Evolutionary conservation across 2,888 invertebrate species (phyloP).

Genomic region (Trachelus troglodyta): DNA sequence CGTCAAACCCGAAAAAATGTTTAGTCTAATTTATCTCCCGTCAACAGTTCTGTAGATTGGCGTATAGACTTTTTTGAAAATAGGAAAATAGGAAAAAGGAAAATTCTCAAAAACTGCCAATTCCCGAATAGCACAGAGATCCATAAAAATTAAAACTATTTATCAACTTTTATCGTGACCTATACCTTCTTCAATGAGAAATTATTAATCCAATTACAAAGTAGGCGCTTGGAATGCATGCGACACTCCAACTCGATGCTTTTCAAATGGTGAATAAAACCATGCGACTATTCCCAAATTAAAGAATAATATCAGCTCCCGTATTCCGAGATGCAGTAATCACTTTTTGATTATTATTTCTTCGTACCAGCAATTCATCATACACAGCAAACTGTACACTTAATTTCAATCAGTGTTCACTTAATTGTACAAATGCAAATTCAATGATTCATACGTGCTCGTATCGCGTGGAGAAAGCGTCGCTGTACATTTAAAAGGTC

Average conservation of each 20-base stretch:
- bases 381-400: background rate
- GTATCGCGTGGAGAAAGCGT: background rate
- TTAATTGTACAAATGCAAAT: background rate
- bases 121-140: background rate
- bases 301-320: background rate
- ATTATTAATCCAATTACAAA: no score
- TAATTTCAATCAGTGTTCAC: background rate
- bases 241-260: no score
- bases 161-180: background rate
- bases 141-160: background rate
- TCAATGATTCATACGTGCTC: background rate
- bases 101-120: background rate
- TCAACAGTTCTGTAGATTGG: background rate
- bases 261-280: no score
- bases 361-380: background rate
- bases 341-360: no score
- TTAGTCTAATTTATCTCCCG: background rate
- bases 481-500: background rate
- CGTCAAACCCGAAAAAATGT: background rate
- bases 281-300: background rate
- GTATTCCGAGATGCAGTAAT: background rate
- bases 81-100: no score
- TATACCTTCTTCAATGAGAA: no score
- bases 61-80: background rate
- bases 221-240: no score